Evolutionary conservation across 1,140 invertebrate species (phyloP).

Genomic region (Archegozetes longisetosus): DNA sequence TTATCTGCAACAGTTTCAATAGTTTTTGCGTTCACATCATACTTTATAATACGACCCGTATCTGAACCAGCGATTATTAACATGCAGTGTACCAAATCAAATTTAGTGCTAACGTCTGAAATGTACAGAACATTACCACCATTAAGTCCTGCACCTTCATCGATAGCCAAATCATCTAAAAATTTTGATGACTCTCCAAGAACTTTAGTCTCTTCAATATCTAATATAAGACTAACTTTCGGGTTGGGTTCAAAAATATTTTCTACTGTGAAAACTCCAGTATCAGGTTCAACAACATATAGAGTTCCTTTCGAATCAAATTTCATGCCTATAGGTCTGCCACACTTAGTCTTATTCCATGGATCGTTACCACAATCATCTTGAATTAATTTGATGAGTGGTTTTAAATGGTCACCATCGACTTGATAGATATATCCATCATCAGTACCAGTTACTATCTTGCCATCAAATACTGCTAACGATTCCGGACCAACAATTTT

Average conservation of each 20-base stretch:
- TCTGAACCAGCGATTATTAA: neutral
- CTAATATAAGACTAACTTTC: neutral
- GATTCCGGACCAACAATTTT: neutral
- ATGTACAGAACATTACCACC: constrained; percentile 3
- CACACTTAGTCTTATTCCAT: constrained; percentile 37
- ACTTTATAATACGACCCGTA: constrained; percentile 38
- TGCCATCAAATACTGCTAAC: neutral
- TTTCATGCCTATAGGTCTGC: constrained; percentile 56
- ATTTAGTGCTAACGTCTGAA: constrained; percentile 2
- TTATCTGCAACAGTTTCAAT: constrained; percentile 42
- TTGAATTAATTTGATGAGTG: neutral
- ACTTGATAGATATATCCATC: neutral
- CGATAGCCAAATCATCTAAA: constrained; percentile 1
- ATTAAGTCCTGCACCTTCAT: neutral
- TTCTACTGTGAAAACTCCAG: constrained; percentile 60
- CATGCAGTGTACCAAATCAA: neutral
- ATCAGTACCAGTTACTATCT: neutral
- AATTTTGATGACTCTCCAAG: neutral
- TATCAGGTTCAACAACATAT: constrained; percentile 57
- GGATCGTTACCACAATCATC: neutral
- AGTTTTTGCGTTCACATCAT: constrained; percentile 41
- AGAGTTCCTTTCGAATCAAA: constrained; percentile 54
- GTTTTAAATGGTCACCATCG: neutral
- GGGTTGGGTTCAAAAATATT: constrained; percentile 37
- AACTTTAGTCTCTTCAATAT: constrained; percentile 2